Evolutionary conservation across 2,888 invertebrate genomes (phyloP), one percentile per base, ranked within the genome.

Genomic region (Acrocera orbiculus): DNA sequence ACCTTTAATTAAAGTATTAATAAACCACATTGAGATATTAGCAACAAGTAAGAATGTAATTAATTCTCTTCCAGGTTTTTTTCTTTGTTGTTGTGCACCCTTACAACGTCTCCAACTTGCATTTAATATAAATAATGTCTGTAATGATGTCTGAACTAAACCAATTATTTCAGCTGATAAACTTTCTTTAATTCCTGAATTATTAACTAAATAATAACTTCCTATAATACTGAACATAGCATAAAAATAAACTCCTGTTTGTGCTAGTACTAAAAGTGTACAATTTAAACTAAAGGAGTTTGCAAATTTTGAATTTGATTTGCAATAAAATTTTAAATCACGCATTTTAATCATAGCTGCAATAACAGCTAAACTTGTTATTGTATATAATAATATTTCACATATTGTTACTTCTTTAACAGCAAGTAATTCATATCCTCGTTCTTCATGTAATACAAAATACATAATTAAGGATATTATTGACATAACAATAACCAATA

Each of bases 391-490:
- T 16, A 73, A 60, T 19, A 81, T 62, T 52, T 86, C 85, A 51
- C 77, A 77, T 30, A 81, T 65, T 40, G 81, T 80, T 3, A 79
- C 78, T 58, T 79, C 73, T 34, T 77, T 67, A 39, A 79, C 72
- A 5, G 79, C 78, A 22, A 74, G 64, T 30, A 63, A 62, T 32
- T 70, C 67, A 40, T 72, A 74, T 4, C 65, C 62, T 1, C 69
- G 67, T 43, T 68, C 69, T 37, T 68, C 70, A 35, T 75, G 76
- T 30, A 90, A 61, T 2, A 89, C 87, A 56, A 87, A 89, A 62
- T 89, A 89, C 68, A 87, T 76, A 34, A 90, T 86, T 39, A 89
- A 69, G 10, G 80, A 78, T 48, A 89, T 82, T 31, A 86, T 83
- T 8, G 80, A 79, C 36, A 82, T 65, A 1, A 87, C 85, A 34